phyloP scores from a whole-genome alignment of 2,888 invertebrate genomes.

The Zygaena filipendulae region DNA sequence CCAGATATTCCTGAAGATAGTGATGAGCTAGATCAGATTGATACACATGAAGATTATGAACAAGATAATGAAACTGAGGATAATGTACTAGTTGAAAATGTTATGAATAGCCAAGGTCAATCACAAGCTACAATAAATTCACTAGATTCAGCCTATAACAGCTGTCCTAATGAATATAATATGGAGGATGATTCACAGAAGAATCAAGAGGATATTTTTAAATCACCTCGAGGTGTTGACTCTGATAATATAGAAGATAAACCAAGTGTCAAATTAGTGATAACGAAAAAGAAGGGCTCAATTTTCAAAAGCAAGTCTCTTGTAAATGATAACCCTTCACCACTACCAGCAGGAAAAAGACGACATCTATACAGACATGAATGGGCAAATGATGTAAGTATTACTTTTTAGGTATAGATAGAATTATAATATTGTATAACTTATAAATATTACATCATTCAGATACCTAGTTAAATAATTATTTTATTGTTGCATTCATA shows the following conservation, averaged over 20 bases:
- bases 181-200: constrained; percentile 47
- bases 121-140: constrained; percentile 24
- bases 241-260: constrained; percentile 54
- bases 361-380: constrained; percentile 89
- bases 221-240: constrained; percentile 42
- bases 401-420: too few relatives aligned
- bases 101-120: constrained; percentile 3
- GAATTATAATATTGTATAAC: too few relatives aligned
- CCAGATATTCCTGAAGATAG: constrained; percentile 3
- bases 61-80: constrained; percentile 13
- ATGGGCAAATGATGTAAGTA: constrained; percentile 83
- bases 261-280: constrained; percentile 74
- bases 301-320: constrained; percentile 88
- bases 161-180: constrained; percentile 54
- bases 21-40: constrained; percentile 18
- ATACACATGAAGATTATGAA: constrained; percentile 13
- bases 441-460: too few relatives aligned
- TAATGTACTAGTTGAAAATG: neutral
- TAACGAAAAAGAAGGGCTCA: constrained; percentile 87
- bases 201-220: constrained; percentile 54
- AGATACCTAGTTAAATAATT: too few relatives aligned
- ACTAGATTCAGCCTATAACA: constrained; percentile 55
- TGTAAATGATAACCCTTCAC: constrained; percentile 70
- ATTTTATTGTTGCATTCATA: too few relatives aligned
- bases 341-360: constrained; percentile 74